Conservation (phyloP, 2,797 vertebrate species). For the Etheostoma nigrum region DNA sequence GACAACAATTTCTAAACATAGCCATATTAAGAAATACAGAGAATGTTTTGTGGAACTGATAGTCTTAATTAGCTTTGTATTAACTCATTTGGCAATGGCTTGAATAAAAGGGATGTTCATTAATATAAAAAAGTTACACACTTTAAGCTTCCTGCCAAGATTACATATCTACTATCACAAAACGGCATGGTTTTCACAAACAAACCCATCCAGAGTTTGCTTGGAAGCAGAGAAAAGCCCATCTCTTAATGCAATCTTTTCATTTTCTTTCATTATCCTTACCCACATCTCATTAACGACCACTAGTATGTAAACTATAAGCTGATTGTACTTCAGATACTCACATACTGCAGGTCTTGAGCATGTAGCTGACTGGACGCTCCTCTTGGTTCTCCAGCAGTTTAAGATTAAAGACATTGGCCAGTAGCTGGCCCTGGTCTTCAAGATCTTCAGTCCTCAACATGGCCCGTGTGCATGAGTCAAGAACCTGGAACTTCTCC, state of each 20-base stretch:
- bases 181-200: background rate
- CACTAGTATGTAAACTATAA: background rate
- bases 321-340: constrained; percentile 60
- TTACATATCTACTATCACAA: background rate
- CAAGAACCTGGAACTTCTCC: constrained; percentile 95
- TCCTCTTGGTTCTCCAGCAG: constrained; percentile 96
- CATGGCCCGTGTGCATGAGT: constrained; percentile 93
- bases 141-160: background rate
- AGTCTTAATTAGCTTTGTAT: too few species aligned
- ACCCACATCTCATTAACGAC: background rate
- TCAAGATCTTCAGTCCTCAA: constrained; percentile 94
- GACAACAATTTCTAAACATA: too few species aligned
- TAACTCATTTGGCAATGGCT: too few species aligned
- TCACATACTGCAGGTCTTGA: constrained; percentile 94
- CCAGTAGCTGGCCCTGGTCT: constrained; percentile 94
- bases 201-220: background rate
- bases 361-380: constrained; percentile 91
- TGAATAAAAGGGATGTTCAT: too few species aligned
- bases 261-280: background rate
- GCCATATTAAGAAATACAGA: too few species aligned
- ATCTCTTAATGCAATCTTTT: background rate
- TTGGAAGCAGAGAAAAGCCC: background rate
- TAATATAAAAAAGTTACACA: too few species aligned
- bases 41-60: too few species aligned
- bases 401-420: constrained; percentile 91